Base-by-base conservation (phyloP, 1,140 invertebrate genomes). In the Holotrichia oblita region DNA sequence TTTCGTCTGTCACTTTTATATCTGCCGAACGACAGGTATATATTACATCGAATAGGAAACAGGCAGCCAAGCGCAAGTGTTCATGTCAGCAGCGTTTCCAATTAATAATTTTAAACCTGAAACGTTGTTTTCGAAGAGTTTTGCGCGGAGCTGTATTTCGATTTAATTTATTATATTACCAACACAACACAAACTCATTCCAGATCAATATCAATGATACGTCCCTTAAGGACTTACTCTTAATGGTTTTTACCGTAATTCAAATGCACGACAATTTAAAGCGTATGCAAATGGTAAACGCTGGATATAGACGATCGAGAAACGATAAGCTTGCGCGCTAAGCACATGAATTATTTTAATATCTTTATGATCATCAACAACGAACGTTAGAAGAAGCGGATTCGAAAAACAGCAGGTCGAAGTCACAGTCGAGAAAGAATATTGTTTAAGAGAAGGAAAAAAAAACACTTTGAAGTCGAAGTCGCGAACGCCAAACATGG, bases 401-500 rank as follows among this genome's bases (percentile, higher is more conserved):
- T 34, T 34, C 27, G 27, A 34, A 34, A 34, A 34, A 4, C 27
- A 34, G 27, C 27, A 4, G 17, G 14, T 55, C 48, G 48, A 17
- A 17, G 48, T 55, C 48, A 17, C 48, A n/a, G 0, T 6, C 48
- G 48, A 55, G 6, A n/a, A 12, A n/a, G 44, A 48, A 48, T 48
- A 48, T 48, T 48, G 44, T 9, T 48, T 48, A 17, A 55, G 17
- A 55, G n/a, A 14, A 2, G 0, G n/a, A 55, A 55, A 44, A 44
- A 44, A 44, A 9, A 44, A 44, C 14, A 44, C 42, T 44, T 44
- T 44, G 14, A 44, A 44, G 42, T 9, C 9, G 9, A 44, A 44
- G 48, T 17, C 48, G 48, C 14, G 12, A 17, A 55, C 48, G 61
- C 81, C 79, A 64, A 80, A 80, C 76, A 80, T 76, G 79, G 81